Percentiles rank a stretch among this genome's conserved stretches.
Evolutionary conservation across 1,140 invertebrate species (phyloP).

Genomic region (Listronotus bonariensis): DNA sequence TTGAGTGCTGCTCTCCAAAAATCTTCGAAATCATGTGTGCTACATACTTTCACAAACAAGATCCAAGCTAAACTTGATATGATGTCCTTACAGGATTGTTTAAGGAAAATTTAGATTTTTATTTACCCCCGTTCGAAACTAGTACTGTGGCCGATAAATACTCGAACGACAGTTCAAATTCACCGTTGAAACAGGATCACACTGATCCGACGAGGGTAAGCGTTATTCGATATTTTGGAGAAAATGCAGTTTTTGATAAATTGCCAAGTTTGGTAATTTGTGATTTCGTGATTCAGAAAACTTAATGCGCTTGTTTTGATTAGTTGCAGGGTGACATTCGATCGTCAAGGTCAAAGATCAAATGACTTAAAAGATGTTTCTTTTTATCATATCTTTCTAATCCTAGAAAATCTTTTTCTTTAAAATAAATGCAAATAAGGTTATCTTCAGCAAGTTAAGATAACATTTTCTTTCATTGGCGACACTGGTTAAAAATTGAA

Average conservation of each 20-base stretch:
- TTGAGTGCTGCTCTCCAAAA: conserved; percentile 8
- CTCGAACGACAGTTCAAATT: conserved; percentile 20
- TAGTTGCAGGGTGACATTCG: neutral
- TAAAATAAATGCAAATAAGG: no score
- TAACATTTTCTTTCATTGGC: no score
- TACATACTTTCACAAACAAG: conserved; percentile 26
- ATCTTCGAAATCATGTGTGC: conserved; percentile 22
- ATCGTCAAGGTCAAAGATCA: no score
- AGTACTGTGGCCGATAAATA: conserved; percentile 26
- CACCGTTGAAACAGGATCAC: conserved; percentile 23
- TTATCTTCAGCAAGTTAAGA: no score
- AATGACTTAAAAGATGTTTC: no score
- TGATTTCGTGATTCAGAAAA: neutral
- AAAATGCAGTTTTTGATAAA: conserved; percentile 19
- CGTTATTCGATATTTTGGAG: neutral
- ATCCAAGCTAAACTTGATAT: conserved; percentile 44
- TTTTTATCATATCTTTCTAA: no score
- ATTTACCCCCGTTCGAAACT: conserved; percentile 56
- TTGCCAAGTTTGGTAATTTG: conserved; percentile 28
- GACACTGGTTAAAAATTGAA: no score
- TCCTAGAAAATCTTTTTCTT: no score
- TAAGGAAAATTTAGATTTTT: conserved; percentile 63
- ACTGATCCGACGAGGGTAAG: conserved; percentile 44
- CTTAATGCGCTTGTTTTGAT: conserved; percentile 1
- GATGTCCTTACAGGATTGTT: conserved; percentile 61